phyloP scores from a whole-genome alignment of 2,888 invertebrate species.

The Harmothoe impar region DNA sequence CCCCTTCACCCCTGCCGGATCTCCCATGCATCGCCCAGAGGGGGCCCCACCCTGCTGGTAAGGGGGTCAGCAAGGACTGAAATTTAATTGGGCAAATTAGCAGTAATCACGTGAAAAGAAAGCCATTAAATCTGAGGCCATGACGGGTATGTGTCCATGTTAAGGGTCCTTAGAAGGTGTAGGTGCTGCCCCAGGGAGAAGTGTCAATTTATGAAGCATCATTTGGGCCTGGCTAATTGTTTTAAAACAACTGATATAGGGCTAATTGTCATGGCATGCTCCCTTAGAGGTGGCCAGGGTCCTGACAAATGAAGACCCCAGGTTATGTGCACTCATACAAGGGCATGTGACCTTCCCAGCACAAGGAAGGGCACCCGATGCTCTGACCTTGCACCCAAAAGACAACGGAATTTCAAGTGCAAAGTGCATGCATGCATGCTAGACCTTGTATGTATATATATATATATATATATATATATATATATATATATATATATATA shows the following conservation, averaged over 20 bases:
- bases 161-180: background rate
- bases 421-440: background rate
- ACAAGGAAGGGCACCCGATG: background rate
- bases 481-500: no score
- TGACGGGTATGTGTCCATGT: background rate
- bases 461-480: no score
- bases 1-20: background rate
- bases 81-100: constrained; percentile 25
- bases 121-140: background rate
- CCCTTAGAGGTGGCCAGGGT: background rate
- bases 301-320: background rate
- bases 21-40: no score
- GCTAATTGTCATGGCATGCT: constrained; percentile 30
- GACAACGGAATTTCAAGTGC: constrained; percentile 14
- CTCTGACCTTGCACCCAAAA: constrained; percentile 3
- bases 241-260: background rate
- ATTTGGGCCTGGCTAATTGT: background rate
- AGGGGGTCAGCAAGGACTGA: constrained; percentile 7
- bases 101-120: constrained; percentile 6
- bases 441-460: no score
- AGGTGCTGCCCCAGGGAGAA: background rate
- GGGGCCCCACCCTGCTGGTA: background rate
- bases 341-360: background rate
- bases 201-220: background rate
- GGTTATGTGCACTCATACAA: background rate